Evolutionary conservation across 2,888 invertebrate genomes (phyloP).

Genomic region (Acrobasis consociella): DNA sequence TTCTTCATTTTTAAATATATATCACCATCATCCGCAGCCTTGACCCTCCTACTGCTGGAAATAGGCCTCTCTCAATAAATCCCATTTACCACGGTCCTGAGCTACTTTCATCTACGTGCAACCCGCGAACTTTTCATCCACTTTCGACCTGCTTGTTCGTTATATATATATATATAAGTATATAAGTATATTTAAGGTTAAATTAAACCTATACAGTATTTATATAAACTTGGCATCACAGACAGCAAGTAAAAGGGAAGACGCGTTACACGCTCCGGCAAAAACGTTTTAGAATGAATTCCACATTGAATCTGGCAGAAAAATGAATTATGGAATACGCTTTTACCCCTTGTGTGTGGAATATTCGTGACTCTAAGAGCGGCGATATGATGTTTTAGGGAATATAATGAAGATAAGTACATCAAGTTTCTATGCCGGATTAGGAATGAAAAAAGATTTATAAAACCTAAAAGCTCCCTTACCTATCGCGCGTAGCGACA

Average conservation of each 20-base stretch:
- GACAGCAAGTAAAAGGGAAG: constrained; percentile 5
- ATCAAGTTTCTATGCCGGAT: too few relatives aligned
- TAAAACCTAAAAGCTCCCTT: too few relatives aligned
- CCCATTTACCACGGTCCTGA: too few relatives aligned
- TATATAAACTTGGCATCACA: background rate
- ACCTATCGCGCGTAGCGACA: too few relatives aligned
- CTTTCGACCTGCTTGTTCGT: too few relatives aligned
- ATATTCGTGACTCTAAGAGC: background rate
- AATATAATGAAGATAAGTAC: background rate
- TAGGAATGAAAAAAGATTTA: too few relatives aligned
- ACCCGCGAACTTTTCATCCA: too few relatives aligned
- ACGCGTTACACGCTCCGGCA: constrained; percentile 4
- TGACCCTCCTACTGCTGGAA: too few relatives aligned
- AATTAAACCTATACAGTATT: constrained; percentile 4
- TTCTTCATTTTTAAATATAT: background rate
- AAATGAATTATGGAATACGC: constrained; percentile 16
- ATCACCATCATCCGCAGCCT: too few relatives aligned
- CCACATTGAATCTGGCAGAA: constrained; percentile 14
- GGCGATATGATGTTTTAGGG: background rate
- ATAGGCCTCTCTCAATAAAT: too few relatives aligned
- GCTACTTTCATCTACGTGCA: too few relatives aligned
- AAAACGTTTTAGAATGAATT: constrained; percentile 18
- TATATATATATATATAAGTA: too few relatives aligned
- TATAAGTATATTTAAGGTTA: background rate
- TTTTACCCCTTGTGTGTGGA: background rate